Conservation (phyloP, 2,113 vertebrate species). For the Peromyscus polionotus region DNA sequence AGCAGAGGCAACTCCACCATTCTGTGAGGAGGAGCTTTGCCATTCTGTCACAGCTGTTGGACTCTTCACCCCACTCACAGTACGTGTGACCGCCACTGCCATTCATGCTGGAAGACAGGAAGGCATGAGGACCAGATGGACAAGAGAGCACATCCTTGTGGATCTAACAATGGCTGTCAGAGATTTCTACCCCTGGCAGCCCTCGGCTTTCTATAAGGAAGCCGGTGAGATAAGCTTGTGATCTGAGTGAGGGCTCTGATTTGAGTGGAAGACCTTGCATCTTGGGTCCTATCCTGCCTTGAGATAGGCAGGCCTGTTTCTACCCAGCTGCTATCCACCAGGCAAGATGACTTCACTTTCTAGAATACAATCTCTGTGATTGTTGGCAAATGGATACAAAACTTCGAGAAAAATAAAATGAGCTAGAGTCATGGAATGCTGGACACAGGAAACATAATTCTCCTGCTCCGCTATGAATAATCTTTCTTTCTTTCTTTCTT, state of each 20-base stretch:
- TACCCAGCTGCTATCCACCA: conserved; percentile 15
- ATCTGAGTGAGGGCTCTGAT: neutral
- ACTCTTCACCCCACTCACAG: neutral
- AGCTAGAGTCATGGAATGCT: conserved; percentile 41
- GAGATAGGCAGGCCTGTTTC: conserved; percentile 36
- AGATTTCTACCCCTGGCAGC: conserved; percentile 46
- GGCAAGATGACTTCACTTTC: conserved; percentile 50
- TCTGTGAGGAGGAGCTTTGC: neutral
- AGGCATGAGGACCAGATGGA: neutral
- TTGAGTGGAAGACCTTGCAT: conserved; percentile 36
- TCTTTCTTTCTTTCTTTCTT: neutral
- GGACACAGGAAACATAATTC: conserved; percentile 32
- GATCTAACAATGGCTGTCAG: conserved; percentile 10
- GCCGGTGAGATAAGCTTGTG: neutral
- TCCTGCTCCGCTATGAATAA: neutral
- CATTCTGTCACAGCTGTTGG: neutral
- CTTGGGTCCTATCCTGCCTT: neutral
- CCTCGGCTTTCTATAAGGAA: conserved; percentile 60
- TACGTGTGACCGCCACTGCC: conserved; percentile 2
- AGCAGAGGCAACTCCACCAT: neutral
- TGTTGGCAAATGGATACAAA: conserved; percentile 50
- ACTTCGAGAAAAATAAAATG: conserved; percentile 5
- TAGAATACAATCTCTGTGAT: conserved; percentile 53
- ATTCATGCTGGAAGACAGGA: conserved; percentile 1
- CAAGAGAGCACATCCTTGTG: neutral